Evolutionary conservation across 2,888 invertebrate genomes (phyloP), one percentile per base, ranked within the genome.

Genomic region (Blastobasis lacticolella): DNA sequence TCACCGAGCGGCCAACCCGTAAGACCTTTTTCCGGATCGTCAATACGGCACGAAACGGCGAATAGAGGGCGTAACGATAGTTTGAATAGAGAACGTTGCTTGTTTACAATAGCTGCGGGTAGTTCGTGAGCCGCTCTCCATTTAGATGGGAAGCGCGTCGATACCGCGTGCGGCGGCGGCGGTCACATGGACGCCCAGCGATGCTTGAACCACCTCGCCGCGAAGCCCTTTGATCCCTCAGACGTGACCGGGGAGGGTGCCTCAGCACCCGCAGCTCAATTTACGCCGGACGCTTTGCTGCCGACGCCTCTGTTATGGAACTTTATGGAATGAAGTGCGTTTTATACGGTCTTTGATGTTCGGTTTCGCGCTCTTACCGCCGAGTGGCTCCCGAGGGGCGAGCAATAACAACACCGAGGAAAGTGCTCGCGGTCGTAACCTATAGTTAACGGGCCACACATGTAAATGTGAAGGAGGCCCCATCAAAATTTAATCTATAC

Each of bases 91-190:
- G 75, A 81, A 78, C 75, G 74, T 71, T 75, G 77, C 80, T 84
- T 85, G 81, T 83, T 84, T 83, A 83, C 80, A 81, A 84, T 83
- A 76, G 81, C 83, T 81, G 78, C 79, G 79, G 81, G 85, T 83
- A 80, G 75, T 80, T 82, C 81, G 81, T 83, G 84, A 82, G 75
- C 75, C 73, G 71, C 75, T 80, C 81, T 80, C 78, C 74, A 81
- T 83, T 82, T 81, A 83, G 82, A 83, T 81, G 78, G 74, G 74
- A 76, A 78, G 71, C 72, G 75, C 78, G 75, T 77, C 77, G 78
- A 82, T 82, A 78, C 75, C 66, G 74, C 69, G 74, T 71, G 73
- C 69, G 73, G 73, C 71, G 70, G 67, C 67, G 73, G 71, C 72
- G 71, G 73, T 73, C 75, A 73, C 71, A 63, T 68, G 65, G 69